Evolutionary conservation across 2,113 vertebrate genomes (phyloP).

Genomic region (Polypterus bichir): DNA sequence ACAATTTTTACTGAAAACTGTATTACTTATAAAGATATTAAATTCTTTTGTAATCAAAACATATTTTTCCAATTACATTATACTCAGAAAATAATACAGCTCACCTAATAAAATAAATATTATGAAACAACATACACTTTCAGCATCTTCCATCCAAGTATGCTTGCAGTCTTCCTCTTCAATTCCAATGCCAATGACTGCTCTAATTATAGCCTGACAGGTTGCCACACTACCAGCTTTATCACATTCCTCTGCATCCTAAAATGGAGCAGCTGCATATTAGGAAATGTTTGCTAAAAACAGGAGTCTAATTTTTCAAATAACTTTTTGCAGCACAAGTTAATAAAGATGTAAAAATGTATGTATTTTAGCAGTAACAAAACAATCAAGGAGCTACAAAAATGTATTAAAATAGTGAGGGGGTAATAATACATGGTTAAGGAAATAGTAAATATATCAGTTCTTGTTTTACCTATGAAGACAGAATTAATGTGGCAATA

Average conservation of each 20-base stretch:
- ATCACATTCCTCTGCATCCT: conserved; percentile 96
- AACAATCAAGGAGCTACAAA: too few species aligned
- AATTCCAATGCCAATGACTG: conserved; percentile 90
- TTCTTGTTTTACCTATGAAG: too few species aligned
- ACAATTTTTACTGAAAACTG: too few species aligned
- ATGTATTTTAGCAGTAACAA: too few species aligned
- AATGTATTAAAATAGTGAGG: too few species aligned
- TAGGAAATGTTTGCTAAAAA: background rate
- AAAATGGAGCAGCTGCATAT: conserved; percentile 8
- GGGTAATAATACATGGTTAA: too few species aligned
- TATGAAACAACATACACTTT: conserved; percentile 56
- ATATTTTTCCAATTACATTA: background rate
- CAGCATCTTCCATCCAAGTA: conserved; percentile 97
- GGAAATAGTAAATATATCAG: too few species aligned
- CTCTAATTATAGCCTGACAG: conserved; percentile 85
- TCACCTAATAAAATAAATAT: background rate
- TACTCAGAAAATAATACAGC: background rate
- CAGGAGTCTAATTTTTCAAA: background rate
- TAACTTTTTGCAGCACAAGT: background rate
- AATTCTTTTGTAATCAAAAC: too few species aligned
- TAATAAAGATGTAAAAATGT: background rate
- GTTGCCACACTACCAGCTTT: conserved; percentile 93
- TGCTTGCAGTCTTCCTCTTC: conserved; percentile 95
- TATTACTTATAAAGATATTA: too few species aligned
- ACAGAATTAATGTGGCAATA: too few species aligned